A percentile compares a stretch with the other conserved stretches of the same genome.
These are phyloP conservation scores for Puffinus mauretanicus DNA, from an alignment of 2,113 vertebrate genomes.

Conservation along the genomic window DNA sequence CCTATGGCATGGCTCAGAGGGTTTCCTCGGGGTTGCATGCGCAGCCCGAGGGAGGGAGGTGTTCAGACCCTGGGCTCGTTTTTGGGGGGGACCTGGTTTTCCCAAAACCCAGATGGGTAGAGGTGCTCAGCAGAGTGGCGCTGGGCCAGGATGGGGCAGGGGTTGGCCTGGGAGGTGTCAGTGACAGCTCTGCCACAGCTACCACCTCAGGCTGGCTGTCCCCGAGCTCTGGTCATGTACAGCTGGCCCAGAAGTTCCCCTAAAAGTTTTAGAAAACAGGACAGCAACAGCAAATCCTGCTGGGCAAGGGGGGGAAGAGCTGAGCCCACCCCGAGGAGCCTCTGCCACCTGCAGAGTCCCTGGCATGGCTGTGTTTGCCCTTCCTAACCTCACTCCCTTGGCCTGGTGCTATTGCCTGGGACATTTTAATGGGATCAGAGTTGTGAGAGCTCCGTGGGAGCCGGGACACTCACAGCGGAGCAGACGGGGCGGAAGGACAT, in stretches of 20 bases:
- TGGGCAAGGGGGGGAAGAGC: accelerated
- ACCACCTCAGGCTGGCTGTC: not conserved
- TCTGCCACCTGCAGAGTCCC: not conserved
- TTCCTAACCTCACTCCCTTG: not conserved
- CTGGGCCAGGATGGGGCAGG: not conserved
- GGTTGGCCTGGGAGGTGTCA: not conserved
- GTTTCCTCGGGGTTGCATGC: not conserved
- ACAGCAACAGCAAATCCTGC: not conserved
- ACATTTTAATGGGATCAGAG: accelerated
- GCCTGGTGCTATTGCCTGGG: not conserved
- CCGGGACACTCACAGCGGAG: conserved; percentile 84
- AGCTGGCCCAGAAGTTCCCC: not conserved
- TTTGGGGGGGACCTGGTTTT: not conserved
- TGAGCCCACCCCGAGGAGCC: not conserved
- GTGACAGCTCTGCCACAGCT: not conserved
- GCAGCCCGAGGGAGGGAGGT: not conserved
- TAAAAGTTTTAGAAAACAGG: not conserved
- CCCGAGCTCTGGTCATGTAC: not conserved
- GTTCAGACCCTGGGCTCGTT: not conserved
- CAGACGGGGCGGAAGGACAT: conserved; percentile 97
- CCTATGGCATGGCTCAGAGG: accelerated
- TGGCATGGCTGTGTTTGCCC: not conserved
- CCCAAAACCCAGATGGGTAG: not conserved
- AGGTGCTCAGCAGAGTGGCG: not conserved
- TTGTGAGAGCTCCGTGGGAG: accelerated